These are phyloP conservation scores for Hartigia nigra DNA, from an alignment of 2,888 invertebrate genomes.

Conservation along the genomic window DNA sequence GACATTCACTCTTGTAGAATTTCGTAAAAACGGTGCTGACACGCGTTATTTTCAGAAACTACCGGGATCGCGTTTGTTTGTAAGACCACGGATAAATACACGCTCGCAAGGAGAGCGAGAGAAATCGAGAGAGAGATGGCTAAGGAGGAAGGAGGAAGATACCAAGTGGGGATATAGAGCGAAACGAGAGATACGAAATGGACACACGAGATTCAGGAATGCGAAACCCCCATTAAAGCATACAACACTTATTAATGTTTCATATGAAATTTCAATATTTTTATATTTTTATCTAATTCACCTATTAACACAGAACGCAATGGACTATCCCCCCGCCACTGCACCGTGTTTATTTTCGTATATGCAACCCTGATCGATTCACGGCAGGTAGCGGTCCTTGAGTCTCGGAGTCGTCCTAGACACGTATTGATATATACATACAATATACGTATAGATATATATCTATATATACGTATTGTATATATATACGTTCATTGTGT, in stretches of 20 bases:
- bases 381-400: not conserved
- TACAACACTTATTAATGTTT: not conserved
- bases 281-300: not conserved
- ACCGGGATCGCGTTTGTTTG: not conserved
- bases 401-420: not conserved
- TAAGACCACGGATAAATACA: slow-evolving; percentile 9
- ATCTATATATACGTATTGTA: not conserved
- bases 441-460: not conserved
- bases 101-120: not conserved
- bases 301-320: not conserved
- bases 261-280: not conserved
- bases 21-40: not conserved
- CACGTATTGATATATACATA: not conserved
- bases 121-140: not conserved
- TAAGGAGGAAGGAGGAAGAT: not conserved
- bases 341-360: not conserved
- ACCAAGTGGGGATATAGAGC: not conserved
- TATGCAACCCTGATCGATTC: not conserved
- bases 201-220: not conserved
- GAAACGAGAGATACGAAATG: not conserved
- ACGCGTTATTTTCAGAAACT: not conserved
- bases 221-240: not conserved
- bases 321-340: not conserved
- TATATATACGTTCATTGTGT: not conserved
- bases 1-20: not conserved